A percentile compares a stretch with the other conserved stretches of the same genome.
These are phyloP conservation scores for Synaphobranchus kaupii DNA, from an alignment of 2,797 vertebrate species.

Conservation along the genomic window DNA sequence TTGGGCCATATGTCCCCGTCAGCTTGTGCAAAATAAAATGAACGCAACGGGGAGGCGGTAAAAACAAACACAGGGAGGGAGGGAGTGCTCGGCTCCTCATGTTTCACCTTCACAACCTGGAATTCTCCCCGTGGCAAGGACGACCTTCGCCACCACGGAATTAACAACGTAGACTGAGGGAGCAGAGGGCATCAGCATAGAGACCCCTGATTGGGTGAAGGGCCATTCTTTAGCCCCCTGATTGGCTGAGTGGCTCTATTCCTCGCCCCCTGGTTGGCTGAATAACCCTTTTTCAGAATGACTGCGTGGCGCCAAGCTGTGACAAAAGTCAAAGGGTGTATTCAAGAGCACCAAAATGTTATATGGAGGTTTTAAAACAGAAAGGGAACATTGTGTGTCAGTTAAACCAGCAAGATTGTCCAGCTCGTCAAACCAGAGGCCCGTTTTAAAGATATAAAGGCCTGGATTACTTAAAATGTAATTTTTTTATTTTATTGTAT, in stretches of 20 bases:
- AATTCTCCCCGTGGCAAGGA: too few species aligned
- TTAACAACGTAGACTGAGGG: too few species aligned
- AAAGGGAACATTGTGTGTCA: neutral
- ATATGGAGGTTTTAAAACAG: neutral
- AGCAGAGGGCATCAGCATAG: too few species aligned
- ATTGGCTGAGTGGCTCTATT: neutral
- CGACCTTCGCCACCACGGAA: too few species aligned
- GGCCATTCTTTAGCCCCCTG: neutral
- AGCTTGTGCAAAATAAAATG: constrained; percentile 26
- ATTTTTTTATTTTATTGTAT: too few species aligned
- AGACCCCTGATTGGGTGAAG: neutral
- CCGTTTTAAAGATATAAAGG: too few species aligned
- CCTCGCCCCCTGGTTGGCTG: neutral
- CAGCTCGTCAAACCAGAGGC: too few species aligned
- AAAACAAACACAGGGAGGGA: too few species aligned
- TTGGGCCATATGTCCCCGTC: neutral
- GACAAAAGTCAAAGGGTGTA: neutral
- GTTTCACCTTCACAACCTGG: constrained; percentile 18
- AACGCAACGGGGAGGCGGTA: neutral
- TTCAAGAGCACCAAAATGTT: too few species aligned
- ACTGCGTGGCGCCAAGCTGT: neutral
- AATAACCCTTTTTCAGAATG: neutral
- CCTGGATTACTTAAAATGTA: too few species aligned
- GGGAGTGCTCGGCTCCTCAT: too few species aligned
- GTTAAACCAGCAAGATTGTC: neutral